Evolutionary conservation across 2,888 invertebrate species (phyloP).

Genomic region (Ophion ventricosus): DNA sequence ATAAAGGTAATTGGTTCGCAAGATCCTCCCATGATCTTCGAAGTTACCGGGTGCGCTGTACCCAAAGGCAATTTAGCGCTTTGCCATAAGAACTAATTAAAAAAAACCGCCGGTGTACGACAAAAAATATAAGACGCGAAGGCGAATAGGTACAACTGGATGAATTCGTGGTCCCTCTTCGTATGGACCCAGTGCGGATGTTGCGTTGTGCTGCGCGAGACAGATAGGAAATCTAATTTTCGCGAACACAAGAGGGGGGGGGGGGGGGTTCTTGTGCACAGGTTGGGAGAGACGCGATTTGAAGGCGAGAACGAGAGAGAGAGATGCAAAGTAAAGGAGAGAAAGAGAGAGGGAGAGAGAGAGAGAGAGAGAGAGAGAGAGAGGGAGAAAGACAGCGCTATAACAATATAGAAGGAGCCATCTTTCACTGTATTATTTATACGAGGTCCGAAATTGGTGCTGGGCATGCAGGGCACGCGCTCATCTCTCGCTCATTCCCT

Average conservation of each 20-base stretch:
- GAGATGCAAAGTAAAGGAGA: constrained; percentile 6
- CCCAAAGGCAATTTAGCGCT: constrained; percentile 70
- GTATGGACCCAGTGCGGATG: constrained; percentile 15
- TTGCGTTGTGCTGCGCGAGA: constrained; percentile 75
- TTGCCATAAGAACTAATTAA: constrained; percentile 70
- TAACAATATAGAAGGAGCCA: constrained; percentile 70
- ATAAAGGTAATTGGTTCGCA: constrained; percentile 71
- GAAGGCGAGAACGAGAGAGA: constrained; percentile 3
- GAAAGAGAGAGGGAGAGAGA: constrained; percentile 22
- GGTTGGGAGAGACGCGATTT: constrained; percentile 60
- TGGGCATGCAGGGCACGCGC: constrained; percentile 81
- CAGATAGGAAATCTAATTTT: constrained; percentile 83
- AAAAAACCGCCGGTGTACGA: constrained; percentile 69
- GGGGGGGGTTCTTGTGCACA: constrained; percentile 71
- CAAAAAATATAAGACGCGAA: constrained; percentile 56
- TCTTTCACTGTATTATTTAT: constrained; percentile 82
- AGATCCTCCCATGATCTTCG: constrained; percentile 69
- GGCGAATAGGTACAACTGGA: constrained; percentile 9
- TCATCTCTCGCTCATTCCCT: constrained; percentile 68
- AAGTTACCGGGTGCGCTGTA: constrained; percentile 61
- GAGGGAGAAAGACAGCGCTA: constrained; percentile 12
- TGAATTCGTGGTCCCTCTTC: constrained; percentile 46
- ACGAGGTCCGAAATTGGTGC: constrained; percentile 79
- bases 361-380: constrained; percentile 10
- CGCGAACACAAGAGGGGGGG: constrained; percentile 69